Percentiles rank a stretch among this genome's conserved stretches.
These are phyloP conservation scores for Euspilapteryx auroguttella DNA, from an alignment of 2,888 invertebrate species.

Conservation along the genomic window DNA sequence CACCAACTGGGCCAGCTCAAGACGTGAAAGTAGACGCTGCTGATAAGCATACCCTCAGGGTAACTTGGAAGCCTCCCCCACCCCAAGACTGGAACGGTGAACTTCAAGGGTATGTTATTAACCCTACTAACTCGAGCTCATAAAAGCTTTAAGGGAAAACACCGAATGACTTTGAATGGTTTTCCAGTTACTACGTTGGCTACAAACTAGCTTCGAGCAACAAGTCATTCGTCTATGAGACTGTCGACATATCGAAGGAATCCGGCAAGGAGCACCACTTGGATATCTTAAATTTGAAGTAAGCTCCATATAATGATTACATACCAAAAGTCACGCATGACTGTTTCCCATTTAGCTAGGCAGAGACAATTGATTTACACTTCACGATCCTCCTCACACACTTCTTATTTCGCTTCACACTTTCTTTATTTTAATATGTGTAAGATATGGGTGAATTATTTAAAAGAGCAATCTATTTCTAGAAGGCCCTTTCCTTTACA, in stretches of 20 bases:
- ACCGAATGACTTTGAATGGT: no score
- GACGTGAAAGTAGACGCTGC: conserved; percentile 83
- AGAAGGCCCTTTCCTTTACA: no score
- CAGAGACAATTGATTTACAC: no score
- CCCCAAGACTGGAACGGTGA: conserved; percentile 92
- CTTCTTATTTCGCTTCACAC: no score
- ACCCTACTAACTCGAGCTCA: no score
- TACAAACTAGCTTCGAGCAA: conserved; percentile 83
- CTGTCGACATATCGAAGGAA: conserved; percentile 88
- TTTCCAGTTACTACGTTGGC: conserved; percentile 86
- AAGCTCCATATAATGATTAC: conserved; percentile 13
- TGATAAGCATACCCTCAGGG: conserved; percentile 84
- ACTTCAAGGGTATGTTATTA: conserved; percentile 64
- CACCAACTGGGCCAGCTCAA: conserved; percentile 81
- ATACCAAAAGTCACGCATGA: no score
- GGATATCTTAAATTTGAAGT: conserved; percentile 78
- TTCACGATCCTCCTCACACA: no score
- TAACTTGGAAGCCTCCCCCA: conserved; percentile 89
- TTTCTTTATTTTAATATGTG: no score
- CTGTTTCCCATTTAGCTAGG: no score
- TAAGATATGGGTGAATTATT: no score
- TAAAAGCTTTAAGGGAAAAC: no score
- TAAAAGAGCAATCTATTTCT: no score
- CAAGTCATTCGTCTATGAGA: conserved; percentile 87
- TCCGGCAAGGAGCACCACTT: conserved; percentile 89